Conservation (phyloP, 2,797 vertebrate genomes). For the Lagocephalus sceleratus region DNA sequence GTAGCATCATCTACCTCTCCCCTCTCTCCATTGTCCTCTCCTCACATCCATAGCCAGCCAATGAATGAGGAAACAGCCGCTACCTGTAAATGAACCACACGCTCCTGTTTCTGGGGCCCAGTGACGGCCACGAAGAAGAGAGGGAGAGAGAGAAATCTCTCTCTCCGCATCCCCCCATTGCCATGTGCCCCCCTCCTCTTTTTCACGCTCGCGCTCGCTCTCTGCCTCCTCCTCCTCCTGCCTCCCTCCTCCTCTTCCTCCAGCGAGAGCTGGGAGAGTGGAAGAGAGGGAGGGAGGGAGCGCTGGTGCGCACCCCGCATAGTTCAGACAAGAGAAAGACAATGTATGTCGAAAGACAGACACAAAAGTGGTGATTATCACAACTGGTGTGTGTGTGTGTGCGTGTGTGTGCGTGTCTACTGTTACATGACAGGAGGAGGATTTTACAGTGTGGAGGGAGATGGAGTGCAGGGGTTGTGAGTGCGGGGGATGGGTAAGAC, state of each 20-base stretch:
- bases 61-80: constrained; percentile 80
- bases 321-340: constrained; percentile 59
- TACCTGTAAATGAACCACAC: constrained; percentile 98
- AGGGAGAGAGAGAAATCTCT: constrained; percentile 84
- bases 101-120: constrained; percentile 92
- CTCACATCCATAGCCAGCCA: constrained; percentile 80
- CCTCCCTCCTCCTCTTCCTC: constrained; percentile 54
- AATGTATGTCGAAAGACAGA: constrained; percentile 47
- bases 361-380: constrained; percentile 40
- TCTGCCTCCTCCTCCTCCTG: constrained; percentile 55
- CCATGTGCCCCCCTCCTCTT: constrained; percentile 75
- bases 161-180: constrained; percentile 81
- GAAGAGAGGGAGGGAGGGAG: constrained; percentile 49
- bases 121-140: constrained; percentile 93
- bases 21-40: constrained; percentile 80
- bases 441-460: constrained; percentile 25
- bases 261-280: constrained; percentile 64
- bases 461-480: constrained; percentile 38
- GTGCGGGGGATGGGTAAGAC: constrained; percentile 58
- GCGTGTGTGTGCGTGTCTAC: constrained; percentile 3
- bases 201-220: constrained; percentile 43
- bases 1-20: constrained; percentile 78
- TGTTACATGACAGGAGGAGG: constrained; percentile 29
- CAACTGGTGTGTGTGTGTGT: constrained; percentile 19
- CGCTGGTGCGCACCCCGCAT: constrained; percentile 47